A percentile compares a stretch with the other conserved stretches of the same genome.
These are phyloP conservation scores for Antennarius striatus DNA, from an alignment of 2,113 vertebrate genomes.

Conservation along the genomic window DNA sequence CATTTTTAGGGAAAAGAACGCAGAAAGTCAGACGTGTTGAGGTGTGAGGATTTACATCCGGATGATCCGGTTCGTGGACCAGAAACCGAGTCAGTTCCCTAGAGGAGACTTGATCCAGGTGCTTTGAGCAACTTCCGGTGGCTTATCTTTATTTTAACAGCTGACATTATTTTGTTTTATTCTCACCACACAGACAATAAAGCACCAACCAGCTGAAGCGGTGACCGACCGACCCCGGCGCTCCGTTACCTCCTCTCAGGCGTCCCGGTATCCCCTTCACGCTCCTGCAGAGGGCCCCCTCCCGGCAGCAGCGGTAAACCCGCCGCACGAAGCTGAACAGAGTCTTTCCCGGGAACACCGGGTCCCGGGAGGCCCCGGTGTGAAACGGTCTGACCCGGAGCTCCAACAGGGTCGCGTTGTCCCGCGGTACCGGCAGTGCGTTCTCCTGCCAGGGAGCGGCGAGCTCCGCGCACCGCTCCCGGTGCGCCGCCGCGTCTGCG, in stretches of 20 bases:
- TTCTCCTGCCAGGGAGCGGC: conserved; percentile 69
- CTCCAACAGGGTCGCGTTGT: conserved; percentile 45
- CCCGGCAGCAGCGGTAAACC: conserved; percentile 81
- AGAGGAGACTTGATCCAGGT: too few species aligned
- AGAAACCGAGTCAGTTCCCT: too few species aligned
- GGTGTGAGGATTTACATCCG: too few species aligned
- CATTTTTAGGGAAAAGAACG: too few species aligned
- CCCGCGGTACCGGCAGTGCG: background rate
- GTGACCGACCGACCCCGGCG: background rate
- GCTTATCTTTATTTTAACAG: too few species aligned
- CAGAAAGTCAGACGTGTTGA: too few species aligned
- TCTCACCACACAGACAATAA: too few species aligned
- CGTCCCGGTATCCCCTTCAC: conserved; percentile 81
- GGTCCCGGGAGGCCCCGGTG: conserved; percentile 22
- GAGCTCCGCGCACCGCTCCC: conserved; percentile 67
- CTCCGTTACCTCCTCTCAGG: conserved; percentile 65
- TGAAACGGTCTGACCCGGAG: conserved; percentile 63
- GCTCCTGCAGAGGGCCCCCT: conserved; percentile 65
- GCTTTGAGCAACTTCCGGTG: too few species aligned
- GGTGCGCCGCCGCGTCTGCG: conserved; percentile 34
- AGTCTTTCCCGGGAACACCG: conserved; percentile 74
- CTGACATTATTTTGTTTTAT: too few species aligned
- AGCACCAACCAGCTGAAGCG: too few species aligned
- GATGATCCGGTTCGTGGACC: too few species aligned
- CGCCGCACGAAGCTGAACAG: conserved; percentile 76